Percentiles rank a stretch among this genome's conserved stretches.
Evolutionary conservation across 37 sponge, comb jelly and placozoan genomes (phyloP).

Genomic region (Theonella swinhoei): DNA sequence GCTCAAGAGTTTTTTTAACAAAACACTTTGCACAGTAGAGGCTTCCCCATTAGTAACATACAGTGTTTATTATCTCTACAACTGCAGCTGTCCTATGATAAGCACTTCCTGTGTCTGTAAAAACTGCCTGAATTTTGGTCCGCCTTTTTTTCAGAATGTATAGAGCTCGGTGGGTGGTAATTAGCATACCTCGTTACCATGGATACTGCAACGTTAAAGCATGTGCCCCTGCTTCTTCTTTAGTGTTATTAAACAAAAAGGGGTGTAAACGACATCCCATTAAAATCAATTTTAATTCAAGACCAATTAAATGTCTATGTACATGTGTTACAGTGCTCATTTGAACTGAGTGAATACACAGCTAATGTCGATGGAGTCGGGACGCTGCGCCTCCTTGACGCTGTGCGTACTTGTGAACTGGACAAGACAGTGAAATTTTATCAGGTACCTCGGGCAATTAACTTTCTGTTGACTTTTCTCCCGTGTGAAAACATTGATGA

Average conservation of each 20-base stretch:
- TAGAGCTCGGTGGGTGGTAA: neutral
- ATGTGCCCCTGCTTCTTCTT: neutral
- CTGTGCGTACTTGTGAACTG: slow-evolving; percentile 81
- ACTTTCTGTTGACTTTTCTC: neutral
- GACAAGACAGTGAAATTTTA: slow-evolving; percentile 72
- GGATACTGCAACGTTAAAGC: neutral
- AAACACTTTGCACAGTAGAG: too few species aligned
- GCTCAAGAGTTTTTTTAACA: too few species aligned
- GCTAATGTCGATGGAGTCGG: slow-evolving; percentile 92
- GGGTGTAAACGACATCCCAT: too few species aligned
- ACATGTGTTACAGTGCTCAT: slow-evolving; percentile 72
- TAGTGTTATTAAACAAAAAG: too few species aligned
- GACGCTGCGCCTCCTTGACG: slow-evolving; percentile 85
- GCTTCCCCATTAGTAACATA: too few species aligned
- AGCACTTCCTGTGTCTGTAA: neutral
- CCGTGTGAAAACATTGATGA: neutral
- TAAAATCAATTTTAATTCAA: too few species aligned
- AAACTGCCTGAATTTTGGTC: neutral
- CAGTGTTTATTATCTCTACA: too few species aligned
- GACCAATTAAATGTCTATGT: too few species aligned
- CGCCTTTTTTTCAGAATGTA: neutral
- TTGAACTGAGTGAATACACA: slow-evolving; percentile 93
- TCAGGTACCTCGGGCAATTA: too few species aligned
- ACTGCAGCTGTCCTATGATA: too few species aligned
- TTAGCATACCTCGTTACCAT: neutral